phyloP scores from a whole-genome alignment of 2,888 invertebrate genomes.

The Rhorus exstirpatorius region DNA sequence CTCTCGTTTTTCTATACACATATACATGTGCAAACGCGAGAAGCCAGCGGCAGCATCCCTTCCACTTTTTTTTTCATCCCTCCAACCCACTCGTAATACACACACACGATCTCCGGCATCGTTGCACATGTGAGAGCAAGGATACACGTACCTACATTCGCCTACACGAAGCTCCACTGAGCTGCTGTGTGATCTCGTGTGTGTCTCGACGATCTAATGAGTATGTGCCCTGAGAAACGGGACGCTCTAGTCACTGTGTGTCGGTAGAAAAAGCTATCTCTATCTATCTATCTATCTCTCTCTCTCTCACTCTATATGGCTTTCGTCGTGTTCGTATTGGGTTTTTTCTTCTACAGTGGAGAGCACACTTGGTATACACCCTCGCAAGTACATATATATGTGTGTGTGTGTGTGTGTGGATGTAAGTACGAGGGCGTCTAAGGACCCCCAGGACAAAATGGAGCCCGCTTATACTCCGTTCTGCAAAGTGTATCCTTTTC shows the following conservation, averaged over 20 bases:
- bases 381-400: constrained; percentile 49
- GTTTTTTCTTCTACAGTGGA: constrained; percentile 35
- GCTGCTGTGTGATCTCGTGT: constrained; percentile 65
- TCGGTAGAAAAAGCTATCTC: constrained; percentile 43
- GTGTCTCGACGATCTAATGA: constrained; percentile 73
- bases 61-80: constrained; percentile 54
- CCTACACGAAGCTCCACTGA: constrained; percentile 18
- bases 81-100: constrained; percentile 56
- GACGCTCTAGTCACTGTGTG: constrained; percentile 48
- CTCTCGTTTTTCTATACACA: neutral
- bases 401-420: too few relatives aligned
- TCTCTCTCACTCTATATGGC: constrained; percentile 9
- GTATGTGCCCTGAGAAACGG: constrained; percentile 68
- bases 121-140: constrained; percentile 5
- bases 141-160: constrained; percentile 26
- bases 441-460: constrained; percentile 85
- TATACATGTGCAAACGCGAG: constrained; percentile 57
- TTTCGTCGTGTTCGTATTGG: constrained; percentile 49
- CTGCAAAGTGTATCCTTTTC: constrained; percentile 83
- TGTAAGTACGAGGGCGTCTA: constrained; percentile 75
- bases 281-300: constrained; percentile 15
- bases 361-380: constrained; percentile 32
- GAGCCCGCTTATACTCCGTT: constrained; percentile 83
- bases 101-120: constrained; percentile 48
- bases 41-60: constrained; percentile 69